phyloP scores from a whole-genome alignment of 1,140 invertebrate genomes.

The Arion vulgaris region DNA sequence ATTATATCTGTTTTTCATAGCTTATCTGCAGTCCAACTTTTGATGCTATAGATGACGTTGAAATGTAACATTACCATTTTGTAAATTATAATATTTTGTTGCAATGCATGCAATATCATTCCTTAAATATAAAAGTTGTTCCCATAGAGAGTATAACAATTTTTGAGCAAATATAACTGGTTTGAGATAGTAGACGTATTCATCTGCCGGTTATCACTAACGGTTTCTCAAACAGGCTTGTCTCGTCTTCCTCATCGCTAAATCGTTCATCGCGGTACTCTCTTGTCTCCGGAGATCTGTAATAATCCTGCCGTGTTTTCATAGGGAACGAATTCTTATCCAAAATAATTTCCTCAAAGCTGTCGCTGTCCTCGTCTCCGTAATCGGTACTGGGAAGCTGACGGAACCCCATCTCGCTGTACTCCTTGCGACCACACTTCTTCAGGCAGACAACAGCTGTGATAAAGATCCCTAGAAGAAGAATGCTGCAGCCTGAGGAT shows the following conservation, averaged over 20 bases:
- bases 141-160: too few relatives aligned
- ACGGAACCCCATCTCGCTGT: constrained; percentile 52
- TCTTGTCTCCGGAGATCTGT: not conserved
- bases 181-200: too few relatives aligned
- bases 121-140: too few relatives aligned
- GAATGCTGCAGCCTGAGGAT: constrained; percentile 44
- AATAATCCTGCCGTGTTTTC: not conserved
- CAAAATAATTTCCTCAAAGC: not conserved
- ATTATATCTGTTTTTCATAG: too few relatives aligned
- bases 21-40: too few relatives aligned
- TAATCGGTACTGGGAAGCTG: constrained; percentile 52
- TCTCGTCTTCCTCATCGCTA: constrained; percentile 8
- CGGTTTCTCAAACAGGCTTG: constrained; percentile 16
- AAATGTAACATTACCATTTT: too few relatives aligned
- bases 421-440: constrained; percentile 34
- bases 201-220: too few relatives aligned
- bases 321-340: not conserved
- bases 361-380: constrained; percentile 44
- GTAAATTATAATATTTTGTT: too few relatives aligned
- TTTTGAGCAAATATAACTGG: too few relatives aligned
- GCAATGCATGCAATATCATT: too few relatives aligned
- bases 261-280: constrained; percentile 23
- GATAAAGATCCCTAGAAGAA: constrained; percentile 50
- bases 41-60: too few relatives aligned
- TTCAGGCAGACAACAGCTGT: constrained; percentile 51